Percentiles rank a stretch among this genome's conserved stretches.
These are phyloP conservation scores for Probaryconus sp. DNA, from an alignment of 1,140 invertebrate species.

Conservation along the genomic window DNA sequence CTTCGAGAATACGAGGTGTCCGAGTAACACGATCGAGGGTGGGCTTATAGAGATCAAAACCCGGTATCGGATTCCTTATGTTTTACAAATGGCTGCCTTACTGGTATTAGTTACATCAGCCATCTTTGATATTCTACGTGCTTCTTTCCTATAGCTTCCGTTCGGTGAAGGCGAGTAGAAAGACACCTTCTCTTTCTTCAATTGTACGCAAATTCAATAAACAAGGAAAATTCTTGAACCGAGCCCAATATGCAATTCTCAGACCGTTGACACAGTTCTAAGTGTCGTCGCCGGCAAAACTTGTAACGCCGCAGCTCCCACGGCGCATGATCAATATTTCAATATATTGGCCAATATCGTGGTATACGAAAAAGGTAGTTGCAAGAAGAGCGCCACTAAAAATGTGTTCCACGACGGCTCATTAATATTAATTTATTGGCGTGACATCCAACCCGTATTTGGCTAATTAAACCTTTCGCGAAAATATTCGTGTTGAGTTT, in stretches of 20 bases:
- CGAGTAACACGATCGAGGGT: slow-evolving; percentile 77
- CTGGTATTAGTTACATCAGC: slow-evolving; percentile 75
- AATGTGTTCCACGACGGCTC: too few relatives aligned
- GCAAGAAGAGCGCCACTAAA: too few relatives aligned
- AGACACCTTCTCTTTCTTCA: slow-evolving; percentile 13
- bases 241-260: not conserved
- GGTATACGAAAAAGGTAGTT: too few relatives aligned
- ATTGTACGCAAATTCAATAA: slow-evolving; percentile 1
- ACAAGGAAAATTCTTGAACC: not conserved
- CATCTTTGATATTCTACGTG: slow-evolving; percentile 72
- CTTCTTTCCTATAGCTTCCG: slow-evolving; percentile 60
- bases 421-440: too few relatives aligned
- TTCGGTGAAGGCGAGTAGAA: slow-evolving; percentile 9
- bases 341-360: too few relatives aligned
- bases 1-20: slow-evolving; percentile 66
- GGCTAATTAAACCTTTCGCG: too few relatives aligned
- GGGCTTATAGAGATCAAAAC: slow-evolving; percentile 76
- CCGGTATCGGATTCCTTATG: slow-evolving; percentile 73
- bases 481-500: too few relatives aligned
- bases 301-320: too few relatives aligned
- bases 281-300: too few relatives aligned
- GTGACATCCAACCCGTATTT: too few relatives aligned
- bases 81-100: slow-evolving; percentile 72
- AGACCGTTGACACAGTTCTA: not conserved
- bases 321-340: too few relatives aligned